Percentiles rank a stretch among this genome's conserved stretches.
Evolutionary conservation across 2,888 invertebrate species (phyloP).

Genomic region (Caenorhabditis drosophilae): DNA sequence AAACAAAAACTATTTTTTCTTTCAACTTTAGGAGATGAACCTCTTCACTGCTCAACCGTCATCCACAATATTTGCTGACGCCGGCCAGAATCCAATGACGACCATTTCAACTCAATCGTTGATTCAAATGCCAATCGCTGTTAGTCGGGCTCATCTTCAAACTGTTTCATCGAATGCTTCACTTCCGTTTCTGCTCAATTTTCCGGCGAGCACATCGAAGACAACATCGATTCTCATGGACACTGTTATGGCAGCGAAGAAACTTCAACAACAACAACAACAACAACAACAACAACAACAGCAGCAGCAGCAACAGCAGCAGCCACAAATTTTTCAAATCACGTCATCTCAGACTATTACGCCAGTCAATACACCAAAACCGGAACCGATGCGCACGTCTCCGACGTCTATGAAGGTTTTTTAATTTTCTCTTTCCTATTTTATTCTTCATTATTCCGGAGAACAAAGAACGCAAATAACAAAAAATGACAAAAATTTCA

Average conservation of each 20-base stretch:
- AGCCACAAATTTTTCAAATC: neutral
- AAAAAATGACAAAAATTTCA: no score
- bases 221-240: slow-evolving; percentile 36
- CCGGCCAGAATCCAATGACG: no score
- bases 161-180: no score
- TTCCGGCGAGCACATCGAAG: slow-evolving; percentile 30
- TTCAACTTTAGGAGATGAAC: no score
- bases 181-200: neutral
- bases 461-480: neutral
- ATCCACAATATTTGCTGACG: no score
- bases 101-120: no score
- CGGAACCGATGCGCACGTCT: no score
- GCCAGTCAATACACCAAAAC: neutral
- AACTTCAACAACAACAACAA: slow-evolving; percentile 24
- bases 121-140: no score
- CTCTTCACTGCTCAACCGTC: no score
- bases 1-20: no score
- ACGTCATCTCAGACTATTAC: neutral
- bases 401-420: neutral
- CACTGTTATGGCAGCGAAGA: slow-evolving; percentile 33
- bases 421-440: neutral
- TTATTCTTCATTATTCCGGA: neutral
- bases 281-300: slow-evolving; percentile 2
- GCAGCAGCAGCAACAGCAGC: slow-evolving; percentile 1
- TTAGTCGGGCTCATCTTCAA: no score